Evolutionary conservation across 2,113 vertebrate genomes (phyloP).

Genomic region (Amblyornis subalaris): DNA sequence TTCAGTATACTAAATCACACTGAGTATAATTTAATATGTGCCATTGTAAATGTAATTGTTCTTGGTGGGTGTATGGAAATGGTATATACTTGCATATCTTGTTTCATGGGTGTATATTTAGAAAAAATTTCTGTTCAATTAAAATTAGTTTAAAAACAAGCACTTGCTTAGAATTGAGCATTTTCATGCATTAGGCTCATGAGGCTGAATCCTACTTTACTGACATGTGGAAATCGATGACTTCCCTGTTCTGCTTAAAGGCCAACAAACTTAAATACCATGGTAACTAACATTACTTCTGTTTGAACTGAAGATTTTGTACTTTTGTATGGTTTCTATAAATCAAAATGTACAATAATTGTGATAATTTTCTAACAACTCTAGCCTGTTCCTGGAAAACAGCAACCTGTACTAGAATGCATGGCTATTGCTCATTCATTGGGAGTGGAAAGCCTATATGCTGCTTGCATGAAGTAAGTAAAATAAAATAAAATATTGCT

Average conservation of each 20-base stretch:
- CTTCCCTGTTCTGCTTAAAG: background rate
- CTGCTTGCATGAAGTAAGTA: slow-evolving; percentile 87
- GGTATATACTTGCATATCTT: background rate
- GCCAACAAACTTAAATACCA: background rate
- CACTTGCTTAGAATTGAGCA: background rate
- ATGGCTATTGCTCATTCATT: slow-evolving; percentile 85
- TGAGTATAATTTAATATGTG: background rate
- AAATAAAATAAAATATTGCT: background rate
- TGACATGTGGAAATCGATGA: background rate
- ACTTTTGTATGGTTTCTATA: background rate
- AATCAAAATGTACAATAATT: background rate
- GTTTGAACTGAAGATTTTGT: background rate
- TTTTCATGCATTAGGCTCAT: background rate
- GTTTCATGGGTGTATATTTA: background rate
- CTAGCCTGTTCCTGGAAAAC: slow-evolving; percentile 82
- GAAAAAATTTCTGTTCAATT: background rate
- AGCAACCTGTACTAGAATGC: slow-evolving; percentile 84
- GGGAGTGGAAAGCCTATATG: slow-evolving; percentile 81
- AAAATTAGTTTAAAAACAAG: background rate
- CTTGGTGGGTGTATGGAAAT: background rate
- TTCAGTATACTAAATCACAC: background rate
- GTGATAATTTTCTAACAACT: slow-evolving; percentile 46
- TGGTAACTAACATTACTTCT: background rate
- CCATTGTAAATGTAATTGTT: background rate
- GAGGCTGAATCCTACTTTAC: background rate